Conservation (phyloP, 2,797 vertebrate genomes). For the Squalus acanthias region DNA sequence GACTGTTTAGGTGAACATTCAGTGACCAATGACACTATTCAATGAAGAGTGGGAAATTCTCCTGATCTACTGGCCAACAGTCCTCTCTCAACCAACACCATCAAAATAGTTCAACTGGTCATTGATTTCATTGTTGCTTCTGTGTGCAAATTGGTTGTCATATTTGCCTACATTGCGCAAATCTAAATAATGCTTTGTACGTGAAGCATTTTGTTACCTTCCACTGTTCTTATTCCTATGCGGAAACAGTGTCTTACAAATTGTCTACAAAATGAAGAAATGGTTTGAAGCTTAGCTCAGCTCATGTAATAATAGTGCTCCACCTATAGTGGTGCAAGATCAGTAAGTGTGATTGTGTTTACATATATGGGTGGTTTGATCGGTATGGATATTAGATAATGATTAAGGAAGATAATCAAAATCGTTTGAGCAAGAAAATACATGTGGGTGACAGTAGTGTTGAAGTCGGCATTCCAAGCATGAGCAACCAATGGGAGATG, state of each 20-base stretch:
- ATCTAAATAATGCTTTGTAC: background rate
- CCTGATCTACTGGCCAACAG: background rate
- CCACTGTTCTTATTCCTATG: background rate
- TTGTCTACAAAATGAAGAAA: background rate
- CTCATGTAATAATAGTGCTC: background rate
- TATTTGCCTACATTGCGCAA: background rate
- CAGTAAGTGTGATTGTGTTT: background rate
- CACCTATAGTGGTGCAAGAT: background rate
- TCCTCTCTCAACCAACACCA: background rate
- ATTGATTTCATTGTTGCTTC: background rate
- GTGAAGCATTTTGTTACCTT: background rate
- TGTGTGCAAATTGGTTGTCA: background rate
- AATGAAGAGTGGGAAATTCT: background rate
- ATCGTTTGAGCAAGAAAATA: background rate
- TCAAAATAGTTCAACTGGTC: background rate
- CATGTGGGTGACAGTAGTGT: background rate
- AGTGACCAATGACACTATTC: background rate
- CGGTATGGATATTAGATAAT: background rate
- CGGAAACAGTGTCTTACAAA: background rate
- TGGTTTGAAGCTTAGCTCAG: background rate
- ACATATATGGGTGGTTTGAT: background rate
- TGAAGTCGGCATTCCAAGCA: background rate
- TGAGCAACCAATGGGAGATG: background rate
- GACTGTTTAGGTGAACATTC: background rate
- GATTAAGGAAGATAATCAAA: background rate